These are phyloP conservation scores for Oriolus oriolus DNA, from an alignment of 2,113 vertebrate genomes.

Conservation along the genomic window DNA sequence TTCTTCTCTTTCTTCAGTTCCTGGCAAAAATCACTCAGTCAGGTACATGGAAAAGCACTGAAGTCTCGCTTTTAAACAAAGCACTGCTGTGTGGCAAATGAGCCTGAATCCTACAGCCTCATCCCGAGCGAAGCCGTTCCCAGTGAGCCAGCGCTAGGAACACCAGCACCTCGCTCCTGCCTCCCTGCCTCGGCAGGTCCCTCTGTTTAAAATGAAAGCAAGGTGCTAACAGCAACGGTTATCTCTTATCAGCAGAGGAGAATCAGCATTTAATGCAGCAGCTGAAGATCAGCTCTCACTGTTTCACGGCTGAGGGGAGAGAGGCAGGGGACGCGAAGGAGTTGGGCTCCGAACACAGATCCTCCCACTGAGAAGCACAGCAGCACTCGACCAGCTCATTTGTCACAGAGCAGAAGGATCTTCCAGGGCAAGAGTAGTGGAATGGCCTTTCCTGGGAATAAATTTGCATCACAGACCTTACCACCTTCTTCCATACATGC, in stretches of 20 bases:
- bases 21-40: slow-evolving; percentile 11
- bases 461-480: background rate
- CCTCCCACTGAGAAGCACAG: background rate
- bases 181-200: background rate
- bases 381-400: accelerated
- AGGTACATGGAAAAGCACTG: background rate
- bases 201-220: background rate
- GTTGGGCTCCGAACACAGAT: accelerated
- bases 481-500: background rate
- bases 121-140: background rate
- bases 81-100: background rate
- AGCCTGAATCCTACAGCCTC: background rate
- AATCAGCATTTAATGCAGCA: background rate
- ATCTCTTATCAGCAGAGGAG: background rate
- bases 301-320: background rate
- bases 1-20: background rate
- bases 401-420: background rate
- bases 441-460: background rate
- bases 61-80: background rate
- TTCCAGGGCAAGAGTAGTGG: background rate
- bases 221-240: background rate
- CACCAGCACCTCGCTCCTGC: accelerated
- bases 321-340: background rate
- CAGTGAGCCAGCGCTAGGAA: background rate
- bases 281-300: background rate